A percentile compares a stretch with the other conserved stretches of the same genome.
These are phyloP conservation scores for Morone saxatilis DNA, from an alignment of 2,113 vertebrate genomes.

Conservation along the genomic window DNA sequence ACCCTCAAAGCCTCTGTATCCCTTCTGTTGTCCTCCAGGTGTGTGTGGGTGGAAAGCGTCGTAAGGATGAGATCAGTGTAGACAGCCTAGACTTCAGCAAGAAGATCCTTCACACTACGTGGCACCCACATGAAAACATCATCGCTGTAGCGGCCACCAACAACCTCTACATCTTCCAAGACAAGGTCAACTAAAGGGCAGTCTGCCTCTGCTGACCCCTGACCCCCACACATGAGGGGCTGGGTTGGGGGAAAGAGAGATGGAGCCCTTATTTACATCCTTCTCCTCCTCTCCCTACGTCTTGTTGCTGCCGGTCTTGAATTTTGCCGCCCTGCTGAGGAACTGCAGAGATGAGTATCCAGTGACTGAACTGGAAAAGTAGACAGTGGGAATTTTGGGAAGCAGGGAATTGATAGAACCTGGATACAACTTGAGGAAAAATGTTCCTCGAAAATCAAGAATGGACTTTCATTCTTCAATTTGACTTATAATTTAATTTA, in stretches of 20 bases:
- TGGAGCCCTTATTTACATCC: slow-evolving; percentile 32
- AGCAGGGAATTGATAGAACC: slow-evolving; percentile 4
- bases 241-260: slow-evolving; percentile 47
- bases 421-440: slow-evolving; percentile 47
- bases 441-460: slow-evolving; percentile 36
- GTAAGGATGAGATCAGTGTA: slow-evolving; percentile 96
- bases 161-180: slow-evolving; percentile 99
- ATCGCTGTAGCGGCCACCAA: slow-evolving; percentile 97
- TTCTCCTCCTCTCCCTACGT: slow-evolving; percentile 45
- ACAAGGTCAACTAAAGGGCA: slow-evolving; percentile 95
- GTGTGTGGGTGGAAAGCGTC: slow-evolving; percentile 93
- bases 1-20: background rate
- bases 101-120: slow-evolving; percentile 98
- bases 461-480: slow-evolving; percentile 57
- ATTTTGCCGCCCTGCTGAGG: slow-evolving; percentile 37
- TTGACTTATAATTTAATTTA: slow-evolving; percentile 78
- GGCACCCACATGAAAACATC: slow-evolving; percentile 98
- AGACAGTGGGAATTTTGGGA: slow-evolving; percentile 13
- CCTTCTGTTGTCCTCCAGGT: slow-evolving; percentile 80
- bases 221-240: slow-evolving; percentile 29
- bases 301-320: slow-evolving; percentile 49
- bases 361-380: background rate
- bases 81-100: slow-evolving; percentile 99
- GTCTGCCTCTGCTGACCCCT: slow-evolving; percentile 52
- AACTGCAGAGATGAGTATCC: slow-evolving; percentile 45